Percentiles rank a stretch among this genome's conserved stretches.
phyloP scores from a whole-genome alignment of 2,797 vertebrate genomes.

The Sebastiscus tertius region DNA sequence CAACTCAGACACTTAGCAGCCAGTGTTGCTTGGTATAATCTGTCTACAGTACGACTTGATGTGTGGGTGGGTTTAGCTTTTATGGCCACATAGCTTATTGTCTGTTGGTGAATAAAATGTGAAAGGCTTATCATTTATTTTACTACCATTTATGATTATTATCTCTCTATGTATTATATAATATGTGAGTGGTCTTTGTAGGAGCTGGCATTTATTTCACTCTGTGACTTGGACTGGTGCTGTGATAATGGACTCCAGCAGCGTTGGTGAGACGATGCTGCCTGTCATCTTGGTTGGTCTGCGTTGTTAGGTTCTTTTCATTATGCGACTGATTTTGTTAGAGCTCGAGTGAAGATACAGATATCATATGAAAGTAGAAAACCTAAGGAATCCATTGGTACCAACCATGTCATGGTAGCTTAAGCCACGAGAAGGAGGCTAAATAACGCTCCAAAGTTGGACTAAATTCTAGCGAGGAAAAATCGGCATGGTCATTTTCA shows the following conservation, averaged over 20 bases:
- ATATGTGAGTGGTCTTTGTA: not conserved
- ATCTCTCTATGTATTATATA: not conserved
- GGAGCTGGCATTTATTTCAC: not conserved
- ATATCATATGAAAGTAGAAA: too few species aligned
- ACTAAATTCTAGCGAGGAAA: too few species aligned
- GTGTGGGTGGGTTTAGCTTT: not conserved
- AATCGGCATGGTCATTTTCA: too few species aligned
- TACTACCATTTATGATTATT: not conserved
- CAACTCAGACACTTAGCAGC: not conserved
- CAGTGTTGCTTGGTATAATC: not conserved
- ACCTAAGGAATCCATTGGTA: too few species aligned
- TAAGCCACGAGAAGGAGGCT: too few species aligned
- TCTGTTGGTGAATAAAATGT: not conserved
- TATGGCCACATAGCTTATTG: not conserved
- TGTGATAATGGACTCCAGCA: not conserved
- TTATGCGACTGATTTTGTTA: not conserved
- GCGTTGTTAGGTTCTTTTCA: not conserved
- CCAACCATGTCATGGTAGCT: too few species aligned
- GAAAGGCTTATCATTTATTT: not conserved
- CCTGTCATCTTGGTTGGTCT: not conserved
- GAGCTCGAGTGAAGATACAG: too few species aligned
- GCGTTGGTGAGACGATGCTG: not conserved
- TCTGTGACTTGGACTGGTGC: not conserved
- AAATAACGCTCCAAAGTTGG: too few species aligned
- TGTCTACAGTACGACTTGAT: not conserved